Conservation (phyloP, 2,113 vertebrate genomes). For the Fregata magnificens region DNA sequence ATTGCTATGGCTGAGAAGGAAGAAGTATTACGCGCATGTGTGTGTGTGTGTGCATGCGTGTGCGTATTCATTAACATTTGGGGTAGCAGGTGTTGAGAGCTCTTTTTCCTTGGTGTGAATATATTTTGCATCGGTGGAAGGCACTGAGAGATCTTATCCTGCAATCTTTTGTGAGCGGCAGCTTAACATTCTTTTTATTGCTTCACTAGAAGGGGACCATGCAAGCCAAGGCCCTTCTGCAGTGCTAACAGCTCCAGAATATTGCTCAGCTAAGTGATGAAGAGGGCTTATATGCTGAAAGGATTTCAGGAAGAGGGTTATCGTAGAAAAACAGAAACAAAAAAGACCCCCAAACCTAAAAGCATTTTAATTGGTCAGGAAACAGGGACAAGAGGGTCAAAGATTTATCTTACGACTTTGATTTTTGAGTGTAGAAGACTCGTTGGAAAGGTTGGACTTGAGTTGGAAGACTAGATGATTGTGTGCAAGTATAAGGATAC, state of each 20-base stretch:
- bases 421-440: background rate
- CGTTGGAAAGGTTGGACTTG: background rate
- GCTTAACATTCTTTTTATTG: background rate
- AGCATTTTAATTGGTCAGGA: background rate
- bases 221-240: background rate
- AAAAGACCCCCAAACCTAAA: background rate
- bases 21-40: background rate
- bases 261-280: background rate
- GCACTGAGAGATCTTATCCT: background rate
- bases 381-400: background rate
- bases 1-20: background rate
- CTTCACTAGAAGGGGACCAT: background rate
- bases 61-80: background rate
- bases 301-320: background rate
- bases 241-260: background rate
- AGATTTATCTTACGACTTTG: background rate
- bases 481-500: background rate
- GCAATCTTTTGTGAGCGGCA: background rate
- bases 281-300: background rate
- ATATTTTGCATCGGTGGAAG: background rate
- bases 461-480: background rate
- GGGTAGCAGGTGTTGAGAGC: conserved; percentile 39
- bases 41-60: background rate
- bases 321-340: background rate
- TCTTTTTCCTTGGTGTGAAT: background rate